phyloP scores from a whole-genome alignment of 2,797 vertebrate species.

The Pseudotriccus pelzelni region DNA sequence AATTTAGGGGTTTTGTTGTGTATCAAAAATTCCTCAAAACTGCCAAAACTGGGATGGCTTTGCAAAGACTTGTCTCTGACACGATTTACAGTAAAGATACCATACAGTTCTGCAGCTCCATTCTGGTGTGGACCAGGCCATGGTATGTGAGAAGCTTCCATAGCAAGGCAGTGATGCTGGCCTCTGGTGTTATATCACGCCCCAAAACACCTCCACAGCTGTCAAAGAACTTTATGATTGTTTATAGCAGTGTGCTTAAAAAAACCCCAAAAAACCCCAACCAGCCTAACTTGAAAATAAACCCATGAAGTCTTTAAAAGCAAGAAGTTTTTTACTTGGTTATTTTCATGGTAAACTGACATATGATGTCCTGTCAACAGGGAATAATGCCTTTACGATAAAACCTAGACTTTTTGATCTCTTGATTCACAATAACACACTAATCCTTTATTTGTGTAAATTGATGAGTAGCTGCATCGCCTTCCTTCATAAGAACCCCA shows the following conservation, averaged over 20 bases:
- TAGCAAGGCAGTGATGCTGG: neutral
- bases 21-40: neutral
- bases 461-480: neutral
- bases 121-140: neutral
- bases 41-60: neutral
- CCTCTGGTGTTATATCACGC: neutral
- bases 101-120: neutral
- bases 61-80: neutral
- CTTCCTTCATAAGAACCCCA: neutral
- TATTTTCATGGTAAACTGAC: neutral
- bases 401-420: neutral
- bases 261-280: neutral
- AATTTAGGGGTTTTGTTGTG: neutral
- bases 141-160: neutral
- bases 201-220: neutral
- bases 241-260: neutral
- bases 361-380: neutral
- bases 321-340: neutral
- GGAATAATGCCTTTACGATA: neutral
- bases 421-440: neutral
- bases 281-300: no score
- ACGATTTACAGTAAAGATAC: neutral
- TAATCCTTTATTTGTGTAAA: neutral
- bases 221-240: neutral
- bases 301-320: neutral